Evolutionary conservation across 2,888 invertebrate species (phyloP).

Genomic region (Endomychus coccineus): DNA sequence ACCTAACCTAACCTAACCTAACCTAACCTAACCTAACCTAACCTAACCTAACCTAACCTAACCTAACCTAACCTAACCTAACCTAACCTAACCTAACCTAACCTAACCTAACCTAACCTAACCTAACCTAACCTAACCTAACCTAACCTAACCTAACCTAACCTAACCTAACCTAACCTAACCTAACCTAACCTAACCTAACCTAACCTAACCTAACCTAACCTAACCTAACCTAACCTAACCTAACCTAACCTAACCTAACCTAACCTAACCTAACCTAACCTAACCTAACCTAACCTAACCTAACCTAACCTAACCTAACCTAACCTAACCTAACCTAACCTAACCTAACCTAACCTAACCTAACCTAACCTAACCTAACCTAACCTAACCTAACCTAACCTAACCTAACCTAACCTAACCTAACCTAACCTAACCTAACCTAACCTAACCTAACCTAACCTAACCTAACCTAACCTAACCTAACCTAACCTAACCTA

Average conservation of each 20-base stretch:
- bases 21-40: constrained; percentile 17
- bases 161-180: constrained; percentile 11
- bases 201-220: constrained; percentile 14
- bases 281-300: too few species aligned
- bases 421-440: too few species aligned
- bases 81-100: constrained; percentile 15
- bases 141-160: constrained; percentile 14
- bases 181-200: constrained; percentile 10
- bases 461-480: too few species aligned
- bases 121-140: constrained; percentile 16
- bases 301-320: too few species aligned
- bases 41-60: constrained; percentile 14
- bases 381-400: too few species aligned
- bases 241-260: constrained; percentile 10
- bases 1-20: constrained; percentile 18
- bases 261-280: constrained; percentile 9
- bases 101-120: constrained; percentile 17
- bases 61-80: constrained; percentile 16
- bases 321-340: too few species aligned
- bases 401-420: too few species aligned
- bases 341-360: too few species aligned
- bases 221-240: too few species aligned
- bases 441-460: too few species aligned
- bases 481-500: too few species aligned
- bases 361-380: too few species aligned